Evolutionary conservation across 2,888 invertebrate species (phyloP).

Genomic region (Lamellibrachia columna): DNA sequence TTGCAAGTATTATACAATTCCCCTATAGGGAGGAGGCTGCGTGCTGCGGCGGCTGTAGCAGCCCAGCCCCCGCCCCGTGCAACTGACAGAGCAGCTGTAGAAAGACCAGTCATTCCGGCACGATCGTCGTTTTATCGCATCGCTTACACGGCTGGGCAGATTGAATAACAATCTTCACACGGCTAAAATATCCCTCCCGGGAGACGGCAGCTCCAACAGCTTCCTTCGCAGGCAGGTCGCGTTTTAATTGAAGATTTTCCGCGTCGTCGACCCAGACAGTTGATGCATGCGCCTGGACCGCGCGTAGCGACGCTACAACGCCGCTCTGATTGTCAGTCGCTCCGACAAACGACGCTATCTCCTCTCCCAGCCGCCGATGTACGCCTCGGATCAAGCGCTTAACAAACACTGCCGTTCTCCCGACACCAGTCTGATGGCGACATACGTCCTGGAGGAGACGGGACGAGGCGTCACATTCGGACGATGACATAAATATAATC

Average conservation of each 20-base stretch:
- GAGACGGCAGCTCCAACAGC: not conserved
- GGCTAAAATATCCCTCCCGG: not conserved
- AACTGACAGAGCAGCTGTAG: not conserved
- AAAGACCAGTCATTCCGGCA: not conserved
- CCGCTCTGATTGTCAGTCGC: not conserved
- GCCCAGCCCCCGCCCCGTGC: not conserved
- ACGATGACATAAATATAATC: not conserved
- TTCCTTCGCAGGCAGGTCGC: constrained; percentile 18
- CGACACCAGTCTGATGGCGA: not conserved
- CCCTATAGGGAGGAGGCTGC: too few species aligned
- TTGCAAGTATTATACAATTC: too few species aligned
- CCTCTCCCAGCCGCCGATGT: not conserved
- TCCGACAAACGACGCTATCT: not conserved
- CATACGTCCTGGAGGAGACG: not conserved
- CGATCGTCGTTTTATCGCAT: constrained; percentile 16
- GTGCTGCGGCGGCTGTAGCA: not conserved
- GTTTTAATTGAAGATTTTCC: constrained; percentile 38
- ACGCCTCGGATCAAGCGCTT: not conserved
- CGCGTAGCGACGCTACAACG: not conserved
- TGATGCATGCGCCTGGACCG: constrained; percentile 17
- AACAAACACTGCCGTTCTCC: not conserved
- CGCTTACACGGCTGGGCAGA: constrained; percentile 12
- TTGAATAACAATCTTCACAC: not conserved
- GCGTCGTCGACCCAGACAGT: constrained; percentile 25
- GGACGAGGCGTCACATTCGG: too few species aligned